A percentile compares a stretch with the other conserved stretches of the same genome.
Conservation (phyloP, 2,113 vertebrate species). For the Riparia riparia region DNA sequence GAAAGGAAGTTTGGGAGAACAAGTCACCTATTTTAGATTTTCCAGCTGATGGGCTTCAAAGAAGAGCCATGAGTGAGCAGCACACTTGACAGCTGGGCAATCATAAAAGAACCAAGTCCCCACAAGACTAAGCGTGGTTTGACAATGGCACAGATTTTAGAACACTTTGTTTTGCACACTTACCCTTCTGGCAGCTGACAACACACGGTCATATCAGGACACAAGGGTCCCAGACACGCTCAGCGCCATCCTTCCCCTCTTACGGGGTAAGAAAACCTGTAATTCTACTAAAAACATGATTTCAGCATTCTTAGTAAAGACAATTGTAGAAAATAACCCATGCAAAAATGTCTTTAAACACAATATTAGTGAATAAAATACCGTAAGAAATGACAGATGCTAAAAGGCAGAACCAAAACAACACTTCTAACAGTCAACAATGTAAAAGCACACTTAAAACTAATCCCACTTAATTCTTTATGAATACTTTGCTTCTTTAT, state of each 20-base stretch:
- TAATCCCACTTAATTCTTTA: background rate
- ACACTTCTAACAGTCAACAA: background rate
- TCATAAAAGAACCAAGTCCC: accelerated
- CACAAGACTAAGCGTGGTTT: background rate
- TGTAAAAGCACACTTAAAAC: background rate
- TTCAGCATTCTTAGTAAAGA: background rate
- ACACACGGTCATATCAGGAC: background rate
- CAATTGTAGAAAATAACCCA: background rate
- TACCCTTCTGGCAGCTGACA: background rate
- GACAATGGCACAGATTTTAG: background rate
- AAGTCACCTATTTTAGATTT: background rate
- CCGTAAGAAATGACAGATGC: background rate
- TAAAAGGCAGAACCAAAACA: background rate
- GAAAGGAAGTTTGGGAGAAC: background rate
- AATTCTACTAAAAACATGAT: background rate
- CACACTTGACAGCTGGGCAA: background rate
- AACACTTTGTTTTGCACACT: background rate
- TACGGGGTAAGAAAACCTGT: background rate
- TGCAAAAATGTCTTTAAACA: background rate
- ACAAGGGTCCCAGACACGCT: background rate
- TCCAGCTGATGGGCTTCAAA: background rate
- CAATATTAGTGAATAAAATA: background rate
- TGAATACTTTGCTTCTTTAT: background rate
- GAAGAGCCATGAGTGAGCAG: background rate
- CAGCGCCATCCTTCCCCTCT: background rate